phyloP scores from a whole-genome alignment of 2,888 invertebrate genomes.

The Ochropleura plecta region DNA sequence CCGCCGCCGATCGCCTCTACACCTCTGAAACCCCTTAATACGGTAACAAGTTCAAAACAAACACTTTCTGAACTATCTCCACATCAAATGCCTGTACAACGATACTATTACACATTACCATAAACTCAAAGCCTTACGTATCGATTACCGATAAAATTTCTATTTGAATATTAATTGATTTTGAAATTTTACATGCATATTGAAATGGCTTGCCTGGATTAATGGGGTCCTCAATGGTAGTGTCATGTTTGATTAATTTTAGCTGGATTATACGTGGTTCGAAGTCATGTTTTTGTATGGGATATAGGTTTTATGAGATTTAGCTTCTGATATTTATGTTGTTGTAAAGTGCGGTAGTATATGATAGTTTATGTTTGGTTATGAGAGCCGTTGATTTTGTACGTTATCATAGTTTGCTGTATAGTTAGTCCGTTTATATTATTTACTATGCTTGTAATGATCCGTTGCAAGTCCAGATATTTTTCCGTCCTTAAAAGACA shows the following conservation, averaged over 20 bases:
- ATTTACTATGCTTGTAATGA: no score
- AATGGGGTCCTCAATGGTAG: slow-evolving; percentile 46
- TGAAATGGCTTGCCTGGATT: slow-evolving; percentile 59
- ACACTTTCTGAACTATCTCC: slow-evolving; percentile 35
- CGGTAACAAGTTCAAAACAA: slow-evolving; percentile 14
- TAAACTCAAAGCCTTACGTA: slow-evolving; percentile 52
- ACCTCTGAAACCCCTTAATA: background rate
- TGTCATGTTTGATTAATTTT: slow-evolving; percentile 66
- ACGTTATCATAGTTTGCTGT: background rate
- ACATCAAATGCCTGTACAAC: slow-evolving; percentile 11
- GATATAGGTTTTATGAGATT: slow-evolving; percentile 24
- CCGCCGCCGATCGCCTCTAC: no score
- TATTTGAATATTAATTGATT: slow-evolving; percentile 70
- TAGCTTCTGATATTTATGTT: slow-evolving; percentile 34
- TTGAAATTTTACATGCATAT: slow-evolving; percentile 66
- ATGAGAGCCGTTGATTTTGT: background rate
- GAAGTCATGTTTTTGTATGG: slow-evolving; percentile 47
- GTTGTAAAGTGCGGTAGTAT: slow-evolving; percentile 2
- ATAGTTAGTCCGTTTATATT: background rate
- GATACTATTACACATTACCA: slow-evolving; percentile 51
- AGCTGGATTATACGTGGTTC: slow-evolving; percentile 37
- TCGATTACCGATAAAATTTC: slow-evolving; percentile 66
- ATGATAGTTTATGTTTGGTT: background rate
- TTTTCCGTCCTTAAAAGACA: no score
- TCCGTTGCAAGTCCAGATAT: no score